phyloP scores from a whole-genome alignment of 2,113 vertebrate species.

The Eptesicus fuscus region DNA sequence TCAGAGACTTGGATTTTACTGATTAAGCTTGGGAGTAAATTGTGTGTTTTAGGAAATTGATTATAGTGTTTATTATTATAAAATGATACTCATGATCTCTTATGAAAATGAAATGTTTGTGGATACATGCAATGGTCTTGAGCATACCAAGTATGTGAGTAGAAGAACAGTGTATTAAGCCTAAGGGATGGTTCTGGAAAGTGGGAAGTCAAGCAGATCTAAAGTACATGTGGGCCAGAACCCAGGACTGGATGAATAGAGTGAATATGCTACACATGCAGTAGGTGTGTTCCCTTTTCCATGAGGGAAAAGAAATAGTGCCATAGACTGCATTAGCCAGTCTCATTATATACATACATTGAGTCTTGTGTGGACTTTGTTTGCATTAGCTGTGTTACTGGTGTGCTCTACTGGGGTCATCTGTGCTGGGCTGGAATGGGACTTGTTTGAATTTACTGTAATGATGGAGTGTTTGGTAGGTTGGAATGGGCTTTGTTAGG shows the following conservation, averaged over 20 bases:
- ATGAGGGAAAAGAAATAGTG: not conserved
- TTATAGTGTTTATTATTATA: slow-evolving; percentile 32
- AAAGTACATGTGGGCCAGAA: not conserved
- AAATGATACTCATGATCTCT: slow-evolving; percentile 19
- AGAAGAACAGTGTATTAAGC: not conserved
- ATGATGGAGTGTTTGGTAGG: not conserved
- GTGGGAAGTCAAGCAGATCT: not conserved
- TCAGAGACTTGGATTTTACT: slow-evolving; percentile 39
- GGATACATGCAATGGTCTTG: not conserved
- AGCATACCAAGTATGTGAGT: not conserved
- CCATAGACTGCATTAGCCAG: not conserved
- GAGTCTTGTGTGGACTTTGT: not conserved
- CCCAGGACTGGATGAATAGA: not conserved
- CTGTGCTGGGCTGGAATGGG: not conserved
- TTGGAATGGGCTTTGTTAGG: not conserved
- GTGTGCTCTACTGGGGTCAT: not conserved
- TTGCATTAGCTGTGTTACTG: not conserved
- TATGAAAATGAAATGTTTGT: slow-evolving; percentile 34
- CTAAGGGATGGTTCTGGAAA: not conserved
- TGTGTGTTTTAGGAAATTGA: slow-evolving; percentile 35
- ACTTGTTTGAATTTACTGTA: not conserved
- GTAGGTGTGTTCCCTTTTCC: not conserved
- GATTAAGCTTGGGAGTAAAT: slow-evolving; percentile 42
- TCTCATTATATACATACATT: not conserved
- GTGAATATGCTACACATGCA: not conserved